Evolutionary conservation across 2,797 vertebrate species (phyloP), one percentile per base, ranked within the genome.

Genomic region (Acanthornis magna): DNA sequence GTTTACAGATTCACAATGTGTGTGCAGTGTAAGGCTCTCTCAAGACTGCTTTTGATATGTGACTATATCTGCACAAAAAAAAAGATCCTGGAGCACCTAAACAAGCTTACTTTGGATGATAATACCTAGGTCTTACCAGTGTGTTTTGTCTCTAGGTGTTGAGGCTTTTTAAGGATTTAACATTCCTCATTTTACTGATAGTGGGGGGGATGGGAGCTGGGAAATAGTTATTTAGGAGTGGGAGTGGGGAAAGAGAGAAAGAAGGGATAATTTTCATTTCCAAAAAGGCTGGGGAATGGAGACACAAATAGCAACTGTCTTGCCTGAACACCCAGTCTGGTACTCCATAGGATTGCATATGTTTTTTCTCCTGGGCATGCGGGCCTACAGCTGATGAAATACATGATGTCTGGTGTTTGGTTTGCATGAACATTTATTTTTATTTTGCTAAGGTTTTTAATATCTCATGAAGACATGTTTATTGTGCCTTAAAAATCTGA

Each of bases 401-500:
- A 18, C n/a, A 55, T 36, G 25, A 48, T 85, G 93, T 72, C 78
- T 96, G 91, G 47, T 85, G 76, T 91, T 91, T 79, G 66, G 42
- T 91, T 91, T 86, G 45, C 88, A 58, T 48, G 55, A 89, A 26
- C 76, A 7, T 75, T 85, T 92, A 85, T 91, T 95, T 95, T 70
- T 86, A 63, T 93, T 96, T 91, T 85, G 82, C 27, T 66, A 16
- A 73, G 70, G 32, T 75, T 93, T 94, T 88, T 90, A 86, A 79
- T 94, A 61, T 86, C 82, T 94, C 55, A 36, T 48, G 82, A 79
- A 96, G 80, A 70, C 61, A 67, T 79, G 48, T 94, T 96, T 92
- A 91, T 95, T 93, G 73, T 92, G 60, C 85, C 80, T 93, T 96
- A 95, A 95, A 95, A 96, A 96, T 89, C 40, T 55, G 74, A 61